These are phyloP conservation scores for Gorsachius magnificus DNA, from an alignment of 2,797 vertebrate species.

Conservation along the genomic window DNA sequence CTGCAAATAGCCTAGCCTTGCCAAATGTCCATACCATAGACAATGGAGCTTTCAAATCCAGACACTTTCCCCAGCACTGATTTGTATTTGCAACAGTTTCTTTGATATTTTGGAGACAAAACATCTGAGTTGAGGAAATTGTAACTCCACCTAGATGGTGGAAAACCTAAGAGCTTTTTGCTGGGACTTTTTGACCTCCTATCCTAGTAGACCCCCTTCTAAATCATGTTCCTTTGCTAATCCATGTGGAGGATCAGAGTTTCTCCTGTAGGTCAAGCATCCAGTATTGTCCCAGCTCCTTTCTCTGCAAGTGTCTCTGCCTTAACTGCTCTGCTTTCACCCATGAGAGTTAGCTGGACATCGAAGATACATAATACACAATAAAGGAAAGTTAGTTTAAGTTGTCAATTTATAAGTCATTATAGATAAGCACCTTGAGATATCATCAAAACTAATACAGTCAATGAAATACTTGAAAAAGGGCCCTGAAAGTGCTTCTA, in stretches of 20 bases:
- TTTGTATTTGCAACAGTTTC: background rate
- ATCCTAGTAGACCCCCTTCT: background rate
- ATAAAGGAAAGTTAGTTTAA: slow-evolving; percentile 22
- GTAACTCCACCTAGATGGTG: background rate
- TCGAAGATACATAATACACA: background rate
- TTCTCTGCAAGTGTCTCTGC: background rate
- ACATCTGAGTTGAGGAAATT: background rate
- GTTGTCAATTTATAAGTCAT: slow-evolving; percentile 46
- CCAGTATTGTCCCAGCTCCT: background rate
- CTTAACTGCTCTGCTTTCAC: slow-evolving; percentile 11
- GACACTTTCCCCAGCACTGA: background rate
- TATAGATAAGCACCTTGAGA: slow-evolving; percentile 50
- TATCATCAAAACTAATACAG: slow-evolving; percentile 47
- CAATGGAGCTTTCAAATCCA: background rate
- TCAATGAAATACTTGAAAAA: slow-evolving; percentile 17
- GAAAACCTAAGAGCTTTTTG: background rate
- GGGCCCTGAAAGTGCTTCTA: background rate
- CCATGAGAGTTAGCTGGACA: background rate
- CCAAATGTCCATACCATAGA: background rate
- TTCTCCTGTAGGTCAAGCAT: background rate
- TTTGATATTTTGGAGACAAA: slow-evolving; percentile 14
- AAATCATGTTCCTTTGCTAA: background rate
- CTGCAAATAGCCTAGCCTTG: background rate
- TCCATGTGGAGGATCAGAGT: background rate
- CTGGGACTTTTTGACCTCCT: background rate